These are phyloP conservation scores for Esox niger DNA, from an alignment of 2,113 vertebrate genomes.

Conservation along the genomic window DNA sequence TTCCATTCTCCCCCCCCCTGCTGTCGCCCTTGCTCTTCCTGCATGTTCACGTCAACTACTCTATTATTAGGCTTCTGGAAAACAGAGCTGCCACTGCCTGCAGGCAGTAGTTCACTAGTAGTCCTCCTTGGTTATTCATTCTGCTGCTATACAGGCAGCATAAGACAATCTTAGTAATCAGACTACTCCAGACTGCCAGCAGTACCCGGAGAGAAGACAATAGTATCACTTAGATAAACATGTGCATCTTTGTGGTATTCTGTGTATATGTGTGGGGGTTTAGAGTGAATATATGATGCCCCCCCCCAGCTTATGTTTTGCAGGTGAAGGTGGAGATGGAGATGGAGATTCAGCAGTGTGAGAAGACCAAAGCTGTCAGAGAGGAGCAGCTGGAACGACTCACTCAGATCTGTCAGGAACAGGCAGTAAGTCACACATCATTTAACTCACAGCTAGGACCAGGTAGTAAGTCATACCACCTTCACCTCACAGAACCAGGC, in stretches of 20 bases:
- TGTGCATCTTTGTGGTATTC: neutral
- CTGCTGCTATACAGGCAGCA: neutral
- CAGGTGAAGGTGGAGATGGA: conserved; percentile 98
- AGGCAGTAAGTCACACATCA: conserved; percentile 80
- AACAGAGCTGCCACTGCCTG: conserved; percentile 11
- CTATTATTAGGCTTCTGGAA: conserved; percentile 46
- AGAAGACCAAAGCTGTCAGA: conserved; percentile 92
- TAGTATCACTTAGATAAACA: neutral
- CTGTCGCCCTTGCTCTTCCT: neutral
- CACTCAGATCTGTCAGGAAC: conserved; percentile 98
- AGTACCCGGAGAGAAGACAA: too few species aligned
- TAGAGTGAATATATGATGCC: neutral
- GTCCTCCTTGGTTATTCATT: neutral
- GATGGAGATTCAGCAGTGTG: conserved; percentile 94
- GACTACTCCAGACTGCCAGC: neutral
- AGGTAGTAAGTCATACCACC: neutral
- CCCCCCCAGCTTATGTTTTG: conserved; percentile 83
- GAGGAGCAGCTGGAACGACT: conserved; percentile 97
- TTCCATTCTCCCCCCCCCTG: conserved; percentile 3
- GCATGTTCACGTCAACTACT: conserved; percentile 7
- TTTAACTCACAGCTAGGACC: too few species aligned
- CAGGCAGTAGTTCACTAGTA: neutral
- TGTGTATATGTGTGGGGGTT: neutral
- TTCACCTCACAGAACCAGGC: neutral
- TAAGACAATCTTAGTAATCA: neutral